Base-by-base conservation (phyloP, 2,113 vertebrate species). In the Cyanoliseus patagonus region DNA sequence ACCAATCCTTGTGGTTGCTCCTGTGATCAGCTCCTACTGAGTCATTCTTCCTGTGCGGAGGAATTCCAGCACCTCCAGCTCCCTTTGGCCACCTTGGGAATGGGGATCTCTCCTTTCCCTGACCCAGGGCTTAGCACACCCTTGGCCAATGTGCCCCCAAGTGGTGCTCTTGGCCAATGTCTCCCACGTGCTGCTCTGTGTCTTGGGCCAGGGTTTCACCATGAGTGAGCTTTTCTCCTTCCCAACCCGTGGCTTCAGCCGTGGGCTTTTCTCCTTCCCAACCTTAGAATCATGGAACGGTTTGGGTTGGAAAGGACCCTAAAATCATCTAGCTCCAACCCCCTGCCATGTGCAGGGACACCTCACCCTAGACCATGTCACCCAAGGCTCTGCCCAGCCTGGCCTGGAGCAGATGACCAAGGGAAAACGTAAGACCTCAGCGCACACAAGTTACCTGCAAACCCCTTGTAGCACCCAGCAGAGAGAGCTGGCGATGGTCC, bases 271-370 rank as follows among this genome's bases (percentile, higher is more conserved):
- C 42, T 28, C 41, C 61, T 89, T 47, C 20, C 27, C 72, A 73
- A 2, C 24, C 41, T 17, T 1, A 0, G 0, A n/a, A 59, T n/a
- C 55, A 23, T 23, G 20, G 55, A 23, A 59, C n/a, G 33, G 33
- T 14, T 59, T 23, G 55, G 55, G 33, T 23, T 59, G 57, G 55
- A 59, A n/a, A n/a, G 57, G 33, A 59, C 20, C 33, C 23, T 23
- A 23, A n/a, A 22, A 15, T 59, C 33, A 59, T n/a, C 57, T 13
- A 14, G 20, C 22, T 59, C 57, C 33, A 59, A 10, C 20, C 20
- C 13, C 20, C 33, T 23, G 57, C 57, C 13, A n/a, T n/a, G 20
- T 3, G 33, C 6, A 59, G 20, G 57, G 13, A 15, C 13, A 14
- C 57, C 33, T n/a, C 33, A 23, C 57, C 6, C 33, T n/a, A 10